Conservation (phyloP, 2,797 vertebrate species). For the Centroberyx gerrardi region DNA sequence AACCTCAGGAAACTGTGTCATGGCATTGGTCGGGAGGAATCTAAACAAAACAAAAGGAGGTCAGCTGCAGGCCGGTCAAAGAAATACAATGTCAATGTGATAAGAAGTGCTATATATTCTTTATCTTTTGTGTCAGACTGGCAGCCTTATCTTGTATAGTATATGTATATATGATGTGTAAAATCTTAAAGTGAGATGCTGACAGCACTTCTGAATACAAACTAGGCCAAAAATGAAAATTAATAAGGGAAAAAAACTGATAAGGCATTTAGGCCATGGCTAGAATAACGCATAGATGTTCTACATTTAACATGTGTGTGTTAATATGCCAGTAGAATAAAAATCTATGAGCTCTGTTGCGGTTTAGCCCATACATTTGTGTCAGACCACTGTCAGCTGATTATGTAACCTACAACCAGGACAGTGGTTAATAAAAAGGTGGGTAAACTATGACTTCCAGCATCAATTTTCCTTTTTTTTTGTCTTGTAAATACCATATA, state of each 20-base stretch:
- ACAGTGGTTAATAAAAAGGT: too few relatives aligned
- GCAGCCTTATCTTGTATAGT: background rate
- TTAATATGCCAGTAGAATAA: too few relatives aligned
- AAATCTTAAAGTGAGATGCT: background rate
- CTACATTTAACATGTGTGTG: background rate
- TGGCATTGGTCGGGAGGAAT: slow-evolving; percentile 49
- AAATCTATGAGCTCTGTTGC: too few relatives aligned
- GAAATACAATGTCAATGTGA: slow-evolving; percentile 46
- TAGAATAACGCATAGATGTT: background rate
- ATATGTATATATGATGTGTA: background rate
- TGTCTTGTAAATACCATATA: too few relatives aligned
- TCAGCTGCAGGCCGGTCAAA: slow-evolving; percentile 47
- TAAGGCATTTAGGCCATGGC: too few relatives aligned
- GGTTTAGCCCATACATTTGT: too few relatives aligned
- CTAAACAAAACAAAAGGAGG: slow-evolving; percentile 64
- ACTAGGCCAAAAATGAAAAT: too few relatives aligned
- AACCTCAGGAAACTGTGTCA: slow-evolving; percentile 77
- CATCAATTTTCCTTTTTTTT: too few relatives aligned
- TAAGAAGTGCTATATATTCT: slow-evolving; percentile 21
- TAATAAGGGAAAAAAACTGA: too few relatives aligned
- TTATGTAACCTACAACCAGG: too few relatives aligned
- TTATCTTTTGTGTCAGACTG: slow-evolving; percentile 12
- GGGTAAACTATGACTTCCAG: too few relatives aligned
- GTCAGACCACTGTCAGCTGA: too few relatives aligned
- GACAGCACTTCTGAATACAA: background rate